Evolutionary conservation across 2,888 invertebrate genomes (phyloP).

Genomic region (Vandiemenella viatica): DNA sequence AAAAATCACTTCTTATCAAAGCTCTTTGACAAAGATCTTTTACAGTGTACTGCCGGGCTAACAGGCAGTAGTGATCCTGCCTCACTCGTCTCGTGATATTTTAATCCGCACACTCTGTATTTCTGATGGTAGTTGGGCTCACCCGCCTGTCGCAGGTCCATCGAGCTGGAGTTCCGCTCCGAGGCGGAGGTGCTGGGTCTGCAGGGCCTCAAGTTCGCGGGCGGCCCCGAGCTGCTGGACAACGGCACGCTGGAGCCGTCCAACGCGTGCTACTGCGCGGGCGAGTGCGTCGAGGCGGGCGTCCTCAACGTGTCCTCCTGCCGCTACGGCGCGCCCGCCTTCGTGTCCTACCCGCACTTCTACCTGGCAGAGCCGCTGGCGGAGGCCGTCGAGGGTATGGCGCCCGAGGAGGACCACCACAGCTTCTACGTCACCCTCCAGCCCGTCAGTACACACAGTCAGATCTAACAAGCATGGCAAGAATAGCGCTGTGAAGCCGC

Average conservation of each 20-base stretch:
- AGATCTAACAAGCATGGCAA: too few relatives aligned
- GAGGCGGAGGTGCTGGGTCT: slow-evolving; percentile 40
- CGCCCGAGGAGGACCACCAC: slow-evolving; percentile 51
- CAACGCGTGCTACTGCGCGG: slow-evolving; percentile 54
- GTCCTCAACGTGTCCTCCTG: slow-evolving; percentile 65
- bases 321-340: slow-evolving; percentile 64
- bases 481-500: too few relatives aligned
- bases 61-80: too few relatives aligned
- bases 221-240: slow-evolving; percentile 41
- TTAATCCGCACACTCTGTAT: too few relatives aligned
- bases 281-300: slow-evolving; percentile 56
- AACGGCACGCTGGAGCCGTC: slow-evolving; percentile 42
- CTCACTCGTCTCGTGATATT: too few relatives aligned
- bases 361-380: slow-evolving; percentile 54
- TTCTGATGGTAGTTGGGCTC: too few relatives aligned
- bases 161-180: slow-evolving; percentile 40
- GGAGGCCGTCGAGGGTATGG: slow-evolving; percentile 49
- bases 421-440: slow-evolving; percentile 62
- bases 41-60: too few relatives aligned
- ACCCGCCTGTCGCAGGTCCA: slow-evolving; percentile 33
- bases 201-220: slow-evolving; percentile 39
- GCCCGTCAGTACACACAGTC: too few relatives aligned
- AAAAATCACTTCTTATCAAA: too few relatives aligned
- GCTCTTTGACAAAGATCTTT: too few relatives aligned
- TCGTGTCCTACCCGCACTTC: slow-evolving; percentile 75